phyloP scores from a whole-genome alignment of 2,113 vertebrate species.

The Leucosticte australis region DNA sequence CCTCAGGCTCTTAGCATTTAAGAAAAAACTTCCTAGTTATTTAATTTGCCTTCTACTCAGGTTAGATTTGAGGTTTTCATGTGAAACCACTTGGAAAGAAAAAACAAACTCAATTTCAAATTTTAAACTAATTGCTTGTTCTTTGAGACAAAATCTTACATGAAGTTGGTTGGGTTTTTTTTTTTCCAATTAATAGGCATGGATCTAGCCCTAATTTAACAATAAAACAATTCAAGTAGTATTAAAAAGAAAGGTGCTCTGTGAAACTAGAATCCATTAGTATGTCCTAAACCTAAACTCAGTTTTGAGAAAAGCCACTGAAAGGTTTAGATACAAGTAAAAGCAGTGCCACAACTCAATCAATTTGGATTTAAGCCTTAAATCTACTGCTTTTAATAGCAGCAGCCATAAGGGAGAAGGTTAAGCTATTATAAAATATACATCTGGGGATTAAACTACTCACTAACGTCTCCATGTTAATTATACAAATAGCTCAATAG shows the following conservation, averaged over 20 bases:
- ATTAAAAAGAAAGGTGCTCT: neutral
- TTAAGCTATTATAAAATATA: slow-evolving; percentile 4
- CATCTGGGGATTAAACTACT: neutral
- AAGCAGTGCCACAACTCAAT: neutral
- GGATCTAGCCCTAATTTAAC: neutral
- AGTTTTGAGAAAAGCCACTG: neutral
- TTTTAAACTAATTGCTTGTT: neutral
- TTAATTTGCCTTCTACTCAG: neutral
- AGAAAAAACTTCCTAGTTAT: neutral
- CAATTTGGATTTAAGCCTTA: neutral
- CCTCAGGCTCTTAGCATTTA: neutral
- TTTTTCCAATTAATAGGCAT: neutral
- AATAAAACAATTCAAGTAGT: neutral
- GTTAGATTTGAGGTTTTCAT: neutral
- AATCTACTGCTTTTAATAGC: neutral
- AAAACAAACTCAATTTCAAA: neutral
- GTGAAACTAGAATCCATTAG: neutral
- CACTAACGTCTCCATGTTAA: neutral
- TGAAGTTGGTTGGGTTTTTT: neutral
- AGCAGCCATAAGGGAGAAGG: neutral
- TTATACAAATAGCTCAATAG: neutral
- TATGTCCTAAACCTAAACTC: neutral
- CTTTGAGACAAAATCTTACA: neutral
- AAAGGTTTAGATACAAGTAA: neutral
- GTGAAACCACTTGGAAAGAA: neutral